phyloP scores from a whole-genome alignment of 2,113 vertebrate genomes.

The Ciconia stormi region DNA sequence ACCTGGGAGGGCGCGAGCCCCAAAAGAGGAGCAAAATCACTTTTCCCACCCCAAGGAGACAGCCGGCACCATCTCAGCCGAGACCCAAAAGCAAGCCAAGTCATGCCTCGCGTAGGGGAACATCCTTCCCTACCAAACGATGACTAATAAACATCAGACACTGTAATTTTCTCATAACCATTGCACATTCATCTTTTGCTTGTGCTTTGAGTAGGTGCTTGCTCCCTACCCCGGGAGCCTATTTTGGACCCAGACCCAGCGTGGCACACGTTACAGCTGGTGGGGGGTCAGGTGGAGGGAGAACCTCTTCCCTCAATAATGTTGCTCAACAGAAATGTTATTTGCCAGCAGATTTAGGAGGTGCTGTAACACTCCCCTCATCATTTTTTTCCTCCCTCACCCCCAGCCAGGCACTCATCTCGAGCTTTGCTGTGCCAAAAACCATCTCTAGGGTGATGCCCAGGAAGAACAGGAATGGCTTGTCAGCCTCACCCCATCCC shows the following conservation, averaged over 20 bases:
- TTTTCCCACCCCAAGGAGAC: background rate
- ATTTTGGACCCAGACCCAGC: background rate
- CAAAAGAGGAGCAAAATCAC: slow-evolving; percentile 53
- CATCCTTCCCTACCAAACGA: background rate
- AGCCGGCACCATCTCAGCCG: background rate
- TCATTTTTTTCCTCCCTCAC: background rate
- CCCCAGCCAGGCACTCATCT: background rate
- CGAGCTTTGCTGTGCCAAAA: background rate
- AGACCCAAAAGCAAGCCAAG: background rate
- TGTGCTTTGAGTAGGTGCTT: background rate
- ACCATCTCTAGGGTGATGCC: background rate
- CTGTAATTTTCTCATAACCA: background rate
- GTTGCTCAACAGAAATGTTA: background rate
- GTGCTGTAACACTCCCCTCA: background rate
- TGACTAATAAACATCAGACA: slow-evolving; percentile 23
- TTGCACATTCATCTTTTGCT: background rate
- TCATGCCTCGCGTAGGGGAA: background rate
- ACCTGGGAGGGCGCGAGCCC: slow-evolving; percentile 78
- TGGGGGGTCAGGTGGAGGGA: background rate
- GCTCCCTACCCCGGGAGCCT: background rate
- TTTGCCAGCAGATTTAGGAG: background rate
- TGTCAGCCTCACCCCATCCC: background rate
- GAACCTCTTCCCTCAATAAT: background rate
- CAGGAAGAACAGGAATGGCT: background rate
- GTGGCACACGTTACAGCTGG: background rate